Conservation (phyloP, 2,888 invertebrate species). For the Aquatica leii region DNA sequence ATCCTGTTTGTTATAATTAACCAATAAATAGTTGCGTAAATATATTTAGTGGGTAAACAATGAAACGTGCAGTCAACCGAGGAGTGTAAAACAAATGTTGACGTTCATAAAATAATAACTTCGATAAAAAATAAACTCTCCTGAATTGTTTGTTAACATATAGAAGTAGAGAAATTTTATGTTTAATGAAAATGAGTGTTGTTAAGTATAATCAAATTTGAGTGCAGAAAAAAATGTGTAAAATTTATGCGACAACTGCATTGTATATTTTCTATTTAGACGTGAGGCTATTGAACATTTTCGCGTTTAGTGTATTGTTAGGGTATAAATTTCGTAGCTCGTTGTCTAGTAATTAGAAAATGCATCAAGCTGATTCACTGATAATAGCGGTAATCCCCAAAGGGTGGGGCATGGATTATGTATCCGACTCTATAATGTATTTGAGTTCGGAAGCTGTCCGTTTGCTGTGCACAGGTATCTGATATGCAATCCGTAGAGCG, state of each 20-base stretch:
- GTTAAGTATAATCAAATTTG: neutral
- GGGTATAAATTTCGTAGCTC: slow-evolving; percentile 42
- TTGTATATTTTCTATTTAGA: slow-evolving; percentile 11
- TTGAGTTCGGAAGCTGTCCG: slow-evolving; percentile 29
- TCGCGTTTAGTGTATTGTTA: slow-evolving; percentile 34
- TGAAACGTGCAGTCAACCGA: too few relatives aligned
- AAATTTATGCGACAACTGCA: neutral
- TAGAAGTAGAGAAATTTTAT: too few relatives aligned
- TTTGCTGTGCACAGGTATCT: slow-evolving; percentile 28
- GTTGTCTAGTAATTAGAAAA: slow-evolving; percentile 48
- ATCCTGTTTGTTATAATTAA: too few relatives aligned
- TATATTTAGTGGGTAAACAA: too few relatives aligned
- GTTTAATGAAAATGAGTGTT: too few relatives aligned
- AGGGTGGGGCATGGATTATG: slow-evolving; percentile 38
- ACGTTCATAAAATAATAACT: too few relatives aligned
- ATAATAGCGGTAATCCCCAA: slow-evolving; percentile 43
- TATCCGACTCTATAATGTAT: slow-evolving; percentile 39
- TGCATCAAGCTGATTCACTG: slow-evolving; percentile 48
- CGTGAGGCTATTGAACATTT: slow-evolving; percentile 21
- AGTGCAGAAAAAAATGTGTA: neutral
- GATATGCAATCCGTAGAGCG: slow-evolving; percentile 29
- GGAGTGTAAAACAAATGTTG: too few relatives aligned
- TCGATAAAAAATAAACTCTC: too few relatives aligned
- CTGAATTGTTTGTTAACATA: too few relatives aligned
- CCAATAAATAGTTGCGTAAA: too few relatives aligned